Evolutionary conservation across 2,113 vertebrate genomes (phyloP).

Genomic region (Pseudorectes ferrugineus): DNA sequence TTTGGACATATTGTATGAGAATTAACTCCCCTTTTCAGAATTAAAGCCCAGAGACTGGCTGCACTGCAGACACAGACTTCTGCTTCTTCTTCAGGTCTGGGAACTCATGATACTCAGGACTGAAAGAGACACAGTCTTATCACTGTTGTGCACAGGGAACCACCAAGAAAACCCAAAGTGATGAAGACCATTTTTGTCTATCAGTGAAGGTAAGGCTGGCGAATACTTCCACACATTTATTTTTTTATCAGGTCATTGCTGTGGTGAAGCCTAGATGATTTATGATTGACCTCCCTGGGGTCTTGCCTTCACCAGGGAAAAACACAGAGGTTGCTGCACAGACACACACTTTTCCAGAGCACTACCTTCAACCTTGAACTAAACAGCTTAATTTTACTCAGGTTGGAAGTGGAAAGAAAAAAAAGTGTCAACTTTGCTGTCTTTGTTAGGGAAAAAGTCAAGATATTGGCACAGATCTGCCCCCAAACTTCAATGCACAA

Average conservation of each 20-base stretch:
- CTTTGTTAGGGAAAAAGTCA: not conserved
- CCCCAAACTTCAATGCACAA: accelerated
- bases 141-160: not conserved
- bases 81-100: not conserved
- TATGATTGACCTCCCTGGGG: not conserved
- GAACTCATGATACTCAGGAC: not conserved
- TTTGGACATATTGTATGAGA: not conserved
- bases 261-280: not conserved
- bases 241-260: not conserved
- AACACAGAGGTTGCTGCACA: not conserved
- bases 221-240: not conserved
- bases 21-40: not conserved
- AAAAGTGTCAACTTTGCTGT: not conserved
- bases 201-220: not conserved
- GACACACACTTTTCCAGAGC: not conserved
- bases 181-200: not conserved
- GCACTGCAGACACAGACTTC: not conserved
- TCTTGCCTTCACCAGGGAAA: not conserved
- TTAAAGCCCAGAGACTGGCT: not conserved
- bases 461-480: not conserved
- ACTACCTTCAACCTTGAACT: not conserved
- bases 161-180: not conserved
- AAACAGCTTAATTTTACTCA: not conserved
- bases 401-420: not conserved
- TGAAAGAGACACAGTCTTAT: accelerated